Evolutionary conservation across 2,113 vertebrate species (phyloP).

Genomic region (Condylura cristata): DNA sequence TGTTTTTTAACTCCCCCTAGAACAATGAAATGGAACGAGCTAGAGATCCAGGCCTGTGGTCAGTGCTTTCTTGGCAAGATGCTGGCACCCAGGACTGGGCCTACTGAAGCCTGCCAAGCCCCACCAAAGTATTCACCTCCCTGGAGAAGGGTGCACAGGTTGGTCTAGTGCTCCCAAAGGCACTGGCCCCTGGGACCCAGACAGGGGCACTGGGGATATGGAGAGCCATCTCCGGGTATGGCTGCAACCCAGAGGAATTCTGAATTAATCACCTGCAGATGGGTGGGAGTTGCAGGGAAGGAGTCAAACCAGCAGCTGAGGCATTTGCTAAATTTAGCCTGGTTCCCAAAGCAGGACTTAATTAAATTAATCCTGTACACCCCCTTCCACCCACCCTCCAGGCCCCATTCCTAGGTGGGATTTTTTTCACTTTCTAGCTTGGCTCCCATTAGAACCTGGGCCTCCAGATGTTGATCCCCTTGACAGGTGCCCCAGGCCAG

Average conservation of each 20-base stretch:
- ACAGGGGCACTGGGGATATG: background rate
- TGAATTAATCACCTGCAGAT: conserved; percentile 70
- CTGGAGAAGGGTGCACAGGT: background rate
- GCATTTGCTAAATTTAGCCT: conserved; percentile 76
- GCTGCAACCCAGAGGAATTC: background rate
- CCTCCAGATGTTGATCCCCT: conserved; percentile 42
- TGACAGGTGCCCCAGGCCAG: conserved; percentile 77
- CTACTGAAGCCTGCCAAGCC: background rate
- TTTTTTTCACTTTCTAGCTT: conserved; percentile 38
- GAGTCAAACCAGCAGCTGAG: conserved; percentile 39
- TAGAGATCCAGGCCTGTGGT: background rate
- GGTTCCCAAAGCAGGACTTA: conserved; percentile 72
- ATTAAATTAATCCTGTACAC: conserved; percentile 75
- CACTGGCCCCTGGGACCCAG: background rate
- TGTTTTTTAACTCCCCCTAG: background rate
- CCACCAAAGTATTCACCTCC: background rate
- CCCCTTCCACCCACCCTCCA: conserved; percentile 15
- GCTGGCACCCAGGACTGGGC: background rate
- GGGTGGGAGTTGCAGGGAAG: conserved; percentile 49
- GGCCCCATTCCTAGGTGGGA: conserved; percentile 56
- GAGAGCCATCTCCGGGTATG: background rate
- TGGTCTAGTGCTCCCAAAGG: background rate
- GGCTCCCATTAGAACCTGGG: conserved; percentile 48
- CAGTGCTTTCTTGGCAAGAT: background rate
- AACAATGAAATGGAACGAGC: background rate